Conservation (phyloP, 2,797 vertebrate species). For the Salmo trutta region DNA sequence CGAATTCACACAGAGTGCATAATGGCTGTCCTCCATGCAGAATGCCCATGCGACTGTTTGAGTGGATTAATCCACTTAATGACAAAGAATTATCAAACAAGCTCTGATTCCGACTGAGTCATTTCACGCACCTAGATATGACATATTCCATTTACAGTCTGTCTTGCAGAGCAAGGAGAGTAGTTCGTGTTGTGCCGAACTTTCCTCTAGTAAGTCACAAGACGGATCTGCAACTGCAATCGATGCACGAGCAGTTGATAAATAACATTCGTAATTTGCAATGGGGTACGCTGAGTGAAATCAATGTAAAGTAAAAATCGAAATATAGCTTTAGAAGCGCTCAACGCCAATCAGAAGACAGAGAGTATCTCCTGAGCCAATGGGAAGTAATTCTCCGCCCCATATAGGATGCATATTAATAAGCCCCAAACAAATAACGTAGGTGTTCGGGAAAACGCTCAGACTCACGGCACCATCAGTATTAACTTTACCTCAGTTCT, state of each 20-base stretch:
- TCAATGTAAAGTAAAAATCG: background rate
- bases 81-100: slow-evolving; percentile 70
- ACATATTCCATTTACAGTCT: background rate
- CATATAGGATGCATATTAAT: slow-evolving; percentile 23
- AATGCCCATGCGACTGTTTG: slow-evolving; percentile 25
- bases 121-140: background rate
- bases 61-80: slow-evolving; percentile 44
- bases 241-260: background rate
- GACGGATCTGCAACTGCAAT: background rate
- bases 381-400: slow-evolving; percentile 50
- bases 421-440: slow-evolving; percentile 32
- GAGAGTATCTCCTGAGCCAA: slow-evolving; percentile 65
- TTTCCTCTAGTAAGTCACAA: background rate
- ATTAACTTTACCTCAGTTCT: slow-evolving; percentile 11
- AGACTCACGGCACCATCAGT: slow-evolving; percentile 27
- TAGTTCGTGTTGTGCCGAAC: background rate
- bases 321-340: background rate
- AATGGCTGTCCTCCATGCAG: slow-evolving; percentile 55
- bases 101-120: slow-evolving; percentile 56
- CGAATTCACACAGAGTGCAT: background rate
- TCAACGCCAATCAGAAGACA: slow-evolving; percentile 53
- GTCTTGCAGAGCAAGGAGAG: background rate
- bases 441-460: slow-evolving; percentile 17
- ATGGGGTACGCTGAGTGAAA: background rate
- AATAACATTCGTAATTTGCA: background rate